Base-by-base conservation (phyloP, 2,888 invertebrate species). In the Ectobius pallidus region DNA sequence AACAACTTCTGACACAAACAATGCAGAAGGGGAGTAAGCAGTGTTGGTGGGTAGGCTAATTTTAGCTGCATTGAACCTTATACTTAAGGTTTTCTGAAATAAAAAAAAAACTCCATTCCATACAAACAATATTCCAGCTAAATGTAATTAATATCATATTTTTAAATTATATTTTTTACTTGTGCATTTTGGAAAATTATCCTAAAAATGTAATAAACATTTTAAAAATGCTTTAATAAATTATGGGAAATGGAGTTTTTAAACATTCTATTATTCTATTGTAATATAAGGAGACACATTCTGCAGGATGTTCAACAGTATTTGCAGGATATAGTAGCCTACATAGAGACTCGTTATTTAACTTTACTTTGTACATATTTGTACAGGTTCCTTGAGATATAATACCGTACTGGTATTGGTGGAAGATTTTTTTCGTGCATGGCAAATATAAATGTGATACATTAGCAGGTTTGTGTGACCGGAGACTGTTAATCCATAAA, bases 101-200 rank as follows among this genome's bases (percentile, higher is more conserved):
- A 34, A 25, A 27, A 42, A 39, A 30, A 68, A 70, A 62, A 44
- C 52, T 34, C 49, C 62, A 62, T 44, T 62, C 1, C 16, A 46
- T 27, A 30, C 30, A n/a, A n/a, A n/a, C n/a, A n/a, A n/a, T n/a
- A n/a, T n/a, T n/a, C n/a, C n/a, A n/a, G n/a, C n/a, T n/a, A n/a
- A n/a, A n/a, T n/a, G n/a, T n/a, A n/a, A n/a, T n/a, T 78, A 77
- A 22, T 77, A 65, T 3, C 46, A 20, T 30, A 58, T 44, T 63
- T 72, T 39, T 61, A 62, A 30, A 72, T 32, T 62, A 72, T 69
- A 39, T 44, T 49, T 71, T 69, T 58, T 42, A 44, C 52, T n/a
- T 42, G 63, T 25, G 42, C 22, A 39, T 18, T 34, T 62, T 62
- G 4, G 1, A n/a, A 61, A 61, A 32, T 30, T n/a, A 52, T 25